Base-by-base conservation (phyloP, 2,113 vertebrate species). In the Rissa tridactyla region DNA sequence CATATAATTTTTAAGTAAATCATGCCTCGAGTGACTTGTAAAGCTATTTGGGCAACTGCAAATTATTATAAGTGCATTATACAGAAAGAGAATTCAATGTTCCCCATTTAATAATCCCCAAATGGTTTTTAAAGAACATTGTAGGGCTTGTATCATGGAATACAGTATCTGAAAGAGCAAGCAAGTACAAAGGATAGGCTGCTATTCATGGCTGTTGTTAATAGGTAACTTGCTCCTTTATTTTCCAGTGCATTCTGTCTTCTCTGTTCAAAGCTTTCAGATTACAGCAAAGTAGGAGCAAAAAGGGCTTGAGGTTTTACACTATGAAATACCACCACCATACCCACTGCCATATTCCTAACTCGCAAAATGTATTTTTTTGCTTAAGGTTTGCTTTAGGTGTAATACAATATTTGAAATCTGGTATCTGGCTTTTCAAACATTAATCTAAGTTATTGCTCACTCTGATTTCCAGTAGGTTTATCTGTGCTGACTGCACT, bases 1-100 rank as follows among this genome's bases (percentile, higher is more conserved):
- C 73, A 77, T 65, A 80, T 54, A 89, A 79, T 82, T 91, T 96
- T 93, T 87, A 92, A 91, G 77, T 87, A 93, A 95, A 95, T 94
- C 86, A 82, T 80, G 55, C 77, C 77, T 86, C 25, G 3, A 89
- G 83, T 85, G 83, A 82, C 49, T 94, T 77, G 32, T 69, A 96
- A 97, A 96, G 83, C 57, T 91, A 95, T 92, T 82, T 72, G 77
- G 58, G 73, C 65, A 96, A 81, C 69, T 92, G 47, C 36, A 92
- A 96, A 84, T 83, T 88, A 88, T 90, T 92, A 0, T 83, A 90
- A 96, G 52, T 58, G 61, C 54, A 65, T 96, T 94, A 94, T 19
- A 73, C 29, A 82, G 70, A 72, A 86, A 94, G 68, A 81, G 36
- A 87, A 92, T 94, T 92, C 68, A 70, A 91, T 85, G 92, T 80